A percentile compares a stretch with the other conserved stretches of the same genome.
Conservation (phyloP, 2,113 vertebrate species). For the Sterrhoptilus dennistouni region DNA sequence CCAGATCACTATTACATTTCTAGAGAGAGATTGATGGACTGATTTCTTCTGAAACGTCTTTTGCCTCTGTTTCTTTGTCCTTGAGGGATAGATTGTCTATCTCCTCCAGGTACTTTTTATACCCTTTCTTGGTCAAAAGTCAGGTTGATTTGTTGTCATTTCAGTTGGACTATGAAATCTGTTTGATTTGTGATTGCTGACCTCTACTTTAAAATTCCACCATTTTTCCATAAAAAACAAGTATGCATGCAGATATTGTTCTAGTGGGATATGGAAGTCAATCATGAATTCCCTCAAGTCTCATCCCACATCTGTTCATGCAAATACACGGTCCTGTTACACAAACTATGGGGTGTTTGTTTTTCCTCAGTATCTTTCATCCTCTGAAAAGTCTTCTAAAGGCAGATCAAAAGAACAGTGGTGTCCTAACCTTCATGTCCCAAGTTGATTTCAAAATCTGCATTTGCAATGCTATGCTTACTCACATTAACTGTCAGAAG, state of each 20-base stretch:
- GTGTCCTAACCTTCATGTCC: not conserved
- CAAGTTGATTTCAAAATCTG: not conserved
- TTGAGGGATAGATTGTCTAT: not conserved
- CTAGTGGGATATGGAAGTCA: not conserved
- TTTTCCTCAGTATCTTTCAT: not conserved
- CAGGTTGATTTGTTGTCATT: not conserved
- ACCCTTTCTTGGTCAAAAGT: not conserved
- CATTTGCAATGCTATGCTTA: not conserved
- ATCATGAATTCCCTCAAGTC: not conserved
- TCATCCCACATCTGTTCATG: not conserved
- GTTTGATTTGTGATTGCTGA: not conserved
- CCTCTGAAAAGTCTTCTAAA: not conserved
- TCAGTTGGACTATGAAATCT: not conserved
- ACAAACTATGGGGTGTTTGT: not conserved
- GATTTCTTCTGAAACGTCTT: not conserved
- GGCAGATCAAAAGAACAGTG: not conserved
- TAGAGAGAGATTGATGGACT: not conserved
- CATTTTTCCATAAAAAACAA: not conserved
- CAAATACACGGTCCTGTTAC: not conserved
- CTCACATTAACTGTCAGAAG: not conserved
- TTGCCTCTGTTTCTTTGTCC: not conserved
- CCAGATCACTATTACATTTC: not conserved
- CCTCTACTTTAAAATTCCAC: not conserved
- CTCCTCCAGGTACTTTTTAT: not conserved
- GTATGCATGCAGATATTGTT: not conserved